Conservation (phyloP, 1,140 invertebrate species). For the Choristoneura fumiferana region DNA sequence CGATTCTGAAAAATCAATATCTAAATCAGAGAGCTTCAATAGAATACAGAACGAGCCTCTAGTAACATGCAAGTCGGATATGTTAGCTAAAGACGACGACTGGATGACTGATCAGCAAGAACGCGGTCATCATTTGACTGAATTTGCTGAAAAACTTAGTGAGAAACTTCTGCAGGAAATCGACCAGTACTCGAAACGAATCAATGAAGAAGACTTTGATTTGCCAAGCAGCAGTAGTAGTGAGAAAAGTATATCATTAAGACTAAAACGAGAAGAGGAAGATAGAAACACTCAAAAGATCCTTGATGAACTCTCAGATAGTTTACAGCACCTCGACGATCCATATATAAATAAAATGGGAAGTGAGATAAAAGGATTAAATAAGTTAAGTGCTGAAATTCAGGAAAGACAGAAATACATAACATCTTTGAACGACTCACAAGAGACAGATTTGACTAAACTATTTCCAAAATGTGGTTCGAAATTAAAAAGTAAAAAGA, state of each 20-base stretch:
- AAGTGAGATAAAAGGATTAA: slow-evolving; percentile 79
- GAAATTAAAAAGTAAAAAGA: slow-evolving; percentile 71
- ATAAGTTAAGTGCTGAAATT: slow-evolving; percentile 79
- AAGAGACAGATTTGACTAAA: slow-evolving; percentile 68
- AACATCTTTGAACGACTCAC: slow-evolving; percentile 63
- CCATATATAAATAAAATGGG: slow-evolving; percentile 79
- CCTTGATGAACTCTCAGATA: slow-evolving; percentile 67
- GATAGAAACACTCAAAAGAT: slow-evolving; percentile 71
- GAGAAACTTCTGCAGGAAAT: slow-evolving; percentile 87
- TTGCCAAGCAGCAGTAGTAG: slow-evolving; percentile 71
- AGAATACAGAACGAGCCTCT: slow-evolving; percentile 73
- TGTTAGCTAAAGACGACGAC: slow-evolving; percentile 73
- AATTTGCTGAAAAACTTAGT: slow-evolving; percentile 87
- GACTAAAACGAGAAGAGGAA: slow-evolving; percentile 67
- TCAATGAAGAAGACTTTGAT: slow-evolving; percentile 76
- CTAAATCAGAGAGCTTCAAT: slow-evolving; percentile 77
- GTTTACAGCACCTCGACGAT: slow-evolving; percentile 79
- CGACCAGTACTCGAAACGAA: slow-evolving; percentile 81
- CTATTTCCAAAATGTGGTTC: slow-evolving; percentile 70
- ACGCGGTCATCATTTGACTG: slow-evolving; percentile 83
- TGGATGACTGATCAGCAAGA: slow-evolving; percentile 81
- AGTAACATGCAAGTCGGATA: slow-evolving; percentile 75
- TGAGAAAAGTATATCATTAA: slow-evolving; percentile 68
- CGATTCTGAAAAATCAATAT: slow-evolving; percentile 76
- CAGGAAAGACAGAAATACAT: slow-evolving; percentile 71